Percentiles rank a stretch among this genome's conserved stretches.
phyloP scores from a whole-genome alignment of 2,113 vertebrate species.

The Parus major region DNA sequence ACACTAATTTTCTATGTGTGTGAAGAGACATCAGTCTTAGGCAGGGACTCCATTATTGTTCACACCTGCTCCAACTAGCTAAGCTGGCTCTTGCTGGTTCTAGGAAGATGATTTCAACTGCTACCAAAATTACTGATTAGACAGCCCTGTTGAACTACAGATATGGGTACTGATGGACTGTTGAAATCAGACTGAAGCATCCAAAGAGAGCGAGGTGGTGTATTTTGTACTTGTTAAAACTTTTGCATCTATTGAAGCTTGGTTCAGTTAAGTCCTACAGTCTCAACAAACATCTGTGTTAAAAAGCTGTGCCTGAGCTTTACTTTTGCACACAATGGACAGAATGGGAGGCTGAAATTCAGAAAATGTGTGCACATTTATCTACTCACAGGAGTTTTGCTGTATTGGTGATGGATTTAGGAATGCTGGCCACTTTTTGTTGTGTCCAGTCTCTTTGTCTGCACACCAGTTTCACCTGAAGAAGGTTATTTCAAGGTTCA shows the following conservation, averaged over 20 bases:
- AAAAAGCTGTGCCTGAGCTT: not conserved
- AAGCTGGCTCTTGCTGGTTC: not conserved
- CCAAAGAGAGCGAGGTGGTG: not conserved
- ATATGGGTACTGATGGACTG: not conserved
- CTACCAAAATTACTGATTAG: not conserved
- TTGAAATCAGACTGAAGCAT: not conserved
- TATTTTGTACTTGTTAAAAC: not conserved
- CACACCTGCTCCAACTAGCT: not conserved
- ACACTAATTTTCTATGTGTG: not conserved
- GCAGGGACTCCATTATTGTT: not conserved
- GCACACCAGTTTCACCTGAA: not conserved
- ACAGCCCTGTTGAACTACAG: not conserved
- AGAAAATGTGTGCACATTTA: rapidly evolving
- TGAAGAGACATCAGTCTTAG: not conserved
- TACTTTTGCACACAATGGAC: rapidly evolving
- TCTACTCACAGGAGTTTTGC: not conserved
- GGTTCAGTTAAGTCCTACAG: not conserved
- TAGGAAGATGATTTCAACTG: not conserved
- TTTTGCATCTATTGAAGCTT: not conserved
- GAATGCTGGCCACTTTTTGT: not conserved
- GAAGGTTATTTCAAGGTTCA: not conserved
- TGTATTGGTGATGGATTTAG: not conserved
- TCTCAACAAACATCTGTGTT: not conserved
- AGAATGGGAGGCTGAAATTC: not conserved
- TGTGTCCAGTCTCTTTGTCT: not conserved